phyloP scores from a whole-genome alignment of 2,113 vertebrate genomes.

The Syngnathoides biaculeatus region DNA sequence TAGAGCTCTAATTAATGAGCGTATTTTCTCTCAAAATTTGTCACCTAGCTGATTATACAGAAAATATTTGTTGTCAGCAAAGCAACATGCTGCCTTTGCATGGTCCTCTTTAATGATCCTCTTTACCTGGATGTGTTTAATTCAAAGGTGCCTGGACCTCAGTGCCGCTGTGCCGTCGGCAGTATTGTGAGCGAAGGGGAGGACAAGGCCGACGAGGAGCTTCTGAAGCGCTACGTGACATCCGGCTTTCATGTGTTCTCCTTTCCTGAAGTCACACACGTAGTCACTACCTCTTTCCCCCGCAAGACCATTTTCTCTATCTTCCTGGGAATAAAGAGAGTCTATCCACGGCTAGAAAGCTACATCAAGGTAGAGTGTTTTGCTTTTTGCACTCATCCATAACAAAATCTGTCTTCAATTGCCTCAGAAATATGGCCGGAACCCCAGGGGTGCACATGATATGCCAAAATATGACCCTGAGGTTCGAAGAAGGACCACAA shows the following conservation, averaged over 20 bases:
- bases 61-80: neutral
- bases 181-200: slow-evolving; percentile 88
- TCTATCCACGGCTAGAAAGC: slow-evolving; percentile 79
- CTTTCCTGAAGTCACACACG: slow-evolving; percentile 87
- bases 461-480: neutral
- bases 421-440: neutral
- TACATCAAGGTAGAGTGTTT: slow-evolving; percentile 90
- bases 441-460: neutral
- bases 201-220: slow-evolving; percentile 71
- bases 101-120: neutral
- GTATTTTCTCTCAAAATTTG: slow-evolving; percentile 35
- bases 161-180: slow-evolving; percentile 82
- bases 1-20: slow-evolving; percentile 48
- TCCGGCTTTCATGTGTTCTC: slow-evolving; percentile 87
- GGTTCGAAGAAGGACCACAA: neutral
- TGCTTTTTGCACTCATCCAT: neutral
- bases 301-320: slow-evolving; percentile 79
- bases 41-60: slow-evolving; percentile 31
- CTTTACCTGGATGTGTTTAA: neutral
- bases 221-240: slow-evolving; percentile 80
- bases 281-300: slow-evolving; percentile 83
- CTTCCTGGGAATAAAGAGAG: slow-evolving; percentile 76
- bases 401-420: neutral
- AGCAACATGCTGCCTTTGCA: neutral
- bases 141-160: slow-evolving; percentile 75